Evolutionary conservation across 2,888 invertebrate genomes (phyloP).

Genomic region (Blera fallax): DNA sequence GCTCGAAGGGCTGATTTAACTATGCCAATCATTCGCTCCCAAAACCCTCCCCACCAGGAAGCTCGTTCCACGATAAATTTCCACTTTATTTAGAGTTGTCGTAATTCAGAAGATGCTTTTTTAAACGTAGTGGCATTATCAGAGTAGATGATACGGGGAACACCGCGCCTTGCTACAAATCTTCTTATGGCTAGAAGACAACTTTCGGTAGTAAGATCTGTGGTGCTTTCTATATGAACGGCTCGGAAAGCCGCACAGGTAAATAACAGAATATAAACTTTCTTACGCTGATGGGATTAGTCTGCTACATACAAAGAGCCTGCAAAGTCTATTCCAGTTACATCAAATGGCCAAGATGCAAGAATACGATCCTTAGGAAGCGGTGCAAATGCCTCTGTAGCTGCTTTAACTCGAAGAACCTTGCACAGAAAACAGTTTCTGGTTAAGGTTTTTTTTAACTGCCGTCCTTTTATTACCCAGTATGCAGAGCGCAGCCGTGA

Average conservation of each 20-base stretch:
- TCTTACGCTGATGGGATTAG: background rate
- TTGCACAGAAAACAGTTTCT: slow-evolving; percentile 38
- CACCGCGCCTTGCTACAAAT: slow-evolving; percentile 27
- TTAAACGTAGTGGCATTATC: slow-evolving; percentile 32
- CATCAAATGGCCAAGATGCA: slow-evolving; percentile 20
- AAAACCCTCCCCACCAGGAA: slow-evolving; percentile 11
- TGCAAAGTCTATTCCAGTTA: slow-evolving; percentile 13
- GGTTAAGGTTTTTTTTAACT: slow-evolving; percentile 12
- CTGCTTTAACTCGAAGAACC: background rate
- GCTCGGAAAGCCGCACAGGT: slow-evolving; percentile 3
- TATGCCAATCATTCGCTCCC: slow-evolving; percentile 38
- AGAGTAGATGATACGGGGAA: slow-evolving; percentile 18
- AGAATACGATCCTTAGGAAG: no score
- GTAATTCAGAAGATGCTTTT: background rate
- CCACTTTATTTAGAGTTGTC: slow-evolving; percentile 1
- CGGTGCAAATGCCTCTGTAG: no score
- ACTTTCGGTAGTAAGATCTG: background rate
- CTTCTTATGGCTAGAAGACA: background rate
- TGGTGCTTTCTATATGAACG: background rate
- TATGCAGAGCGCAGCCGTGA: background rate
- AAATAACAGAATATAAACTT: background rate
- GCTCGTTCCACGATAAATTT: background rate
- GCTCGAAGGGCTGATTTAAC: slow-evolving; percentile 26
- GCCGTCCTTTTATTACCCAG: slow-evolving; percentile 1
- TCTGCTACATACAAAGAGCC: background rate